These are phyloP conservation scores for Hydrophis major DNA, from an alignment of 2,797 vertebrate species.

Conservation along the genomic window DNA sequence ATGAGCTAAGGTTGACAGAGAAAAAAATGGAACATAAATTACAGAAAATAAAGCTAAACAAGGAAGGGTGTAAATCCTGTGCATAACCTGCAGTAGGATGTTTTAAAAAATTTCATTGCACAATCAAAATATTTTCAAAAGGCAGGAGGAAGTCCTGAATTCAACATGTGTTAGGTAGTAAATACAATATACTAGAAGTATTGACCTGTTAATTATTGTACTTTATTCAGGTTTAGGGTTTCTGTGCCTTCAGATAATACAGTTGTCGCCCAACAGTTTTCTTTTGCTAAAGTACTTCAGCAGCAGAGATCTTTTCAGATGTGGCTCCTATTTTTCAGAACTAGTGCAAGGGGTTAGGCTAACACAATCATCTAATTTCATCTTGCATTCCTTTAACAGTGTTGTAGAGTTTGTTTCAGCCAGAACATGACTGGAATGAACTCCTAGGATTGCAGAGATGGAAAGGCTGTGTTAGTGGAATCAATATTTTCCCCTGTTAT, in stretches of 20 bases:
- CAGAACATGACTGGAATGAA: constrained; percentile 17
- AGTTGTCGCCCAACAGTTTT: neutral
- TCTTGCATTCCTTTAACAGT: neutral
- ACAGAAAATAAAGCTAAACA: neutral
- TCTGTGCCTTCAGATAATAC: neutral
- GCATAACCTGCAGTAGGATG: neutral
- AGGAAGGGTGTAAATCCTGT: neutral
- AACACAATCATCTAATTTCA: neutral
- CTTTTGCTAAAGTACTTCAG: neutral
- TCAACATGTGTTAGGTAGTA: neutral
- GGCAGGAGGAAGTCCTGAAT: neutral
- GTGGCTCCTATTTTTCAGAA: neutral
- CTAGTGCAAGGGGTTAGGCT: neutral
- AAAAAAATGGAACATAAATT: neutral
- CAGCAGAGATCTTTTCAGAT: too few relatives aligned
- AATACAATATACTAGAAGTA: neutral
- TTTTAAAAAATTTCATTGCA: neutral
- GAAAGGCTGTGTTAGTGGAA: neutral
- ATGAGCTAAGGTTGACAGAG: neutral
- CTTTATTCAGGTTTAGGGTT: neutral
- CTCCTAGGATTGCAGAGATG: neutral
- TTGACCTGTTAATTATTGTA: neutral
- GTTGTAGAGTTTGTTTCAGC: neutral
- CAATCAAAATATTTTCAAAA: neutral
- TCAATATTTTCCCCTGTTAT: constrained; percentile 29